Base-by-base conservation (phyloP, 53 echinoderm and acorn worm genomes). In the Paracentrotus lividus region DNA sequence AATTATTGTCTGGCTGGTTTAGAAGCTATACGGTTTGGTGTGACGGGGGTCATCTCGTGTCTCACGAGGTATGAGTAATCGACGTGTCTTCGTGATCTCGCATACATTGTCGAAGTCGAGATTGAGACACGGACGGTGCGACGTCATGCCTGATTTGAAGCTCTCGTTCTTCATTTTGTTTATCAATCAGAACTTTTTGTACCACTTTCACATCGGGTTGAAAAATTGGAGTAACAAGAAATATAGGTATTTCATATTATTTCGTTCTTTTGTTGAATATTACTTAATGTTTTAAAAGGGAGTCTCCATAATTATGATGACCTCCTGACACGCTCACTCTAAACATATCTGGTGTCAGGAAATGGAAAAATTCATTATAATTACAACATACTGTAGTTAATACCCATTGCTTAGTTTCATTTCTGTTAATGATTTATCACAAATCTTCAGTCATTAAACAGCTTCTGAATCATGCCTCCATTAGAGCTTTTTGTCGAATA, bases 1-100 rank as follows among this genome's bases (percentile, higher is more conserved):
- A 6, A 6, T 51, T 51, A 51, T 51, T 51, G 51, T 51, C 51
- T 14, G 20, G 16, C 21, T 21, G 8, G 0, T 57, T 20, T 14
- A 13, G 16, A 15, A 21, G 16, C 57, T 18, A 21, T 57, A 4
- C 2, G 57, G 16, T 10, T 51, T 13, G 20, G 57, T 57, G 8
- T 57, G 57, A 57, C 57, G 16, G 57, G 20, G 52, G 52, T 52
- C 49, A 49, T 7, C 49, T 7, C 20, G 42, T 77, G 23, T 42
- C 42, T 77, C 42, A 24, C 8, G 77, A 78, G 44, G 45, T 14
- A 47, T 78, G 78, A 78, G 78, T 47, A 78, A 78, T 78, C 78
- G 26, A 10, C 47, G 45, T 45, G n/a, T 2, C 3, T 78, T 26
- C 78, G 78, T 78, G 78, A 78, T 78, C 47, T 43, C 20, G 78